phyloP scores from a whole-genome alignment of 2,888 invertebrate species.

The Sympetrum striolatum region DNA sequence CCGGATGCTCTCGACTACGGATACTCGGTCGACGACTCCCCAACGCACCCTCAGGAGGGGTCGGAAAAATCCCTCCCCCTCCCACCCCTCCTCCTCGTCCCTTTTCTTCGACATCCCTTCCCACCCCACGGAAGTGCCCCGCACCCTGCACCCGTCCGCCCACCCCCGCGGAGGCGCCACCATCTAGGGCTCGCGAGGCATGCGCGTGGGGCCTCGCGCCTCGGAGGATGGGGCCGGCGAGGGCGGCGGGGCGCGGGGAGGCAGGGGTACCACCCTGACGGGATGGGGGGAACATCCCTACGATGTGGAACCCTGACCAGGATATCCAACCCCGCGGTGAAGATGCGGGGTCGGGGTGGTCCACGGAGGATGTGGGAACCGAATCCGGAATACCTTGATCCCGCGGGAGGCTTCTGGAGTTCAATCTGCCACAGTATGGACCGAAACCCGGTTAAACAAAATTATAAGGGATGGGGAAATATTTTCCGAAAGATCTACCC shows the following conservation, averaged over 20 bases:
- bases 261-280: background rate
- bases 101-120: background rate
- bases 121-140: background rate
- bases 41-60: background rate
- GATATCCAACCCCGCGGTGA: background rate
- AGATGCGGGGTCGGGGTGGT: background rate
- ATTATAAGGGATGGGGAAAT: too few relatives aligned
- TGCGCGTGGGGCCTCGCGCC: background rate
- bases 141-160: background rate
- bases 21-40: background rate
- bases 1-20: background rate
- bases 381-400: too few relatives aligned
- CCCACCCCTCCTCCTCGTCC: background rate
- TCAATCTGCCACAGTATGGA: too few relatives aligned
- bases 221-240: background rate
- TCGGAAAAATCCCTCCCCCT: background rate
- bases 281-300: background rate
- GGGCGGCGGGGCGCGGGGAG: background rate
- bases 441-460: too few relatives aligned
- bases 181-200: conserved; percentile 26
- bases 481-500: too few relatives aligned
- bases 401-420: too few relatives aligned
- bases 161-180: background rate
- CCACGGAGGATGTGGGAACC: too few relatives aligned
- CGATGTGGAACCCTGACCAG: background rate